Percentiles rank a stretch among this genome's conserved stretches.
phyloP scores from a whole-genome alignment of 64 coral and sea anemone species.

The Anthopleura sola region DNA sequence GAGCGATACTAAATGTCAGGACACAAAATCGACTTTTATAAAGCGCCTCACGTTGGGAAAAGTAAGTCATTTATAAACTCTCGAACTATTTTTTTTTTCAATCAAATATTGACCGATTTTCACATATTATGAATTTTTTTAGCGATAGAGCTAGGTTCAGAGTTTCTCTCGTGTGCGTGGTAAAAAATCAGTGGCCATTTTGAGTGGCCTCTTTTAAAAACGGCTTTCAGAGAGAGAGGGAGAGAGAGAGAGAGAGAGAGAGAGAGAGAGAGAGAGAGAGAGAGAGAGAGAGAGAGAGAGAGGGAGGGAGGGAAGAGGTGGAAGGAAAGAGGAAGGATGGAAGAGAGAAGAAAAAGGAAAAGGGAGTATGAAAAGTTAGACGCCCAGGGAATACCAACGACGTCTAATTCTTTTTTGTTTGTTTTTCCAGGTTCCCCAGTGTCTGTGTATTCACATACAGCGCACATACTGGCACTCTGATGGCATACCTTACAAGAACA shows the following conservation, averaged over 20 bases:
- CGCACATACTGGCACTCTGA: slow-evolving; percentile 91
- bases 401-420: neutral
- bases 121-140: no score
- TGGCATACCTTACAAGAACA: slow-evolving; percentile 88
- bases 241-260: no score
- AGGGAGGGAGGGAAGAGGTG: neutral
- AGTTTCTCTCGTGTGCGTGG: no score
- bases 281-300: neutral
- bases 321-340: neutral
- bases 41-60: slow-evolving; percentile 86
- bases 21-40: slow-evolving; percentile 57
- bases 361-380: no score
- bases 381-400: no score
- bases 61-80: slow-evolving; percentile 22
- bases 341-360: no score
- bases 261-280: no score
- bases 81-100: neutral
- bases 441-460: slow-evolving; percentile 89
- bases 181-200: no score
- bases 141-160: no score
- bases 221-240: no score
- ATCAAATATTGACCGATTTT: neutral
- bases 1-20: neutral
- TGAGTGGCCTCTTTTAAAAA: no score
- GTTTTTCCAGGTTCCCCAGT: slow-evolving; percentile 51